Evolutionary conservation across 2,888 invertebrate species (phyloP).

Genomic region (Drosophila antonietae): DNA sequence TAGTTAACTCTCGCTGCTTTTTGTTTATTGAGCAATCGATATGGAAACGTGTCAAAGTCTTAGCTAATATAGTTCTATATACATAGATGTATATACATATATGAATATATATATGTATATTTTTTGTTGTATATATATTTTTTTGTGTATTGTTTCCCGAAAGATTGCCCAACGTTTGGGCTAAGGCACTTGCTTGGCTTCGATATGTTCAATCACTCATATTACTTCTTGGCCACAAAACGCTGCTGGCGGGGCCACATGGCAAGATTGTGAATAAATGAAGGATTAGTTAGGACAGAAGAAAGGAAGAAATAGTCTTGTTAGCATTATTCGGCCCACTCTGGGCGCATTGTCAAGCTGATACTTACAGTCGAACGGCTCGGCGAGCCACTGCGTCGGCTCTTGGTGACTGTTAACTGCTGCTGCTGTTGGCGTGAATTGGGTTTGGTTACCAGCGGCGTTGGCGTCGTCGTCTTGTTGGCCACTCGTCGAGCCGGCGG

Average conservation of each 20-base stretch:
- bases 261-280: neutral
- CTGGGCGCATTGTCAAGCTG: neutral
- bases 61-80: neutral
- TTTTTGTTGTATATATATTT: slow-evolving; percentile 10
- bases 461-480: slow-evolving; percentile 8
- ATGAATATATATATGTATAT: neutral
- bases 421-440: slow-evolving; percentile 19
- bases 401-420: slow-evolving; percentile 11
- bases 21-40: slow-evolving; percentile 16
- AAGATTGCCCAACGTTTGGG: slow-evolving; percentile 25
- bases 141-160: slow-evolving; percentile 23
- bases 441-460: neutral
- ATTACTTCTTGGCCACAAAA: slow-evolving; percentile 56
- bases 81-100: neutral
- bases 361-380: slow-evolving; percentile 48
- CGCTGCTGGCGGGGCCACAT: slow-evolving; percentile 34
- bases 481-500: neutral
- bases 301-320: slow-evolving; percentile 17
- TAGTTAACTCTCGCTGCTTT: slow-evolving; percentile 9
- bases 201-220: slow-evolving; percentile 19
- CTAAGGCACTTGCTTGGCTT: slow-evolving; percentile 64
- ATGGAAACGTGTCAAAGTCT: slow-evolving; percentile 11
- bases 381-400: slow-evolving; percentile 37
- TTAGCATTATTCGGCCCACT: slow-evolving; percentile 6
- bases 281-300: slow-evolving; percentile 13